A percentile compares a stretch with the other conserved stretches of the same genome.
These are phyloP conservation scores for Melanotus villosus DNA, from an alignment of 2,888 invertebrate species.

Conservation along the genomic window DNA sequence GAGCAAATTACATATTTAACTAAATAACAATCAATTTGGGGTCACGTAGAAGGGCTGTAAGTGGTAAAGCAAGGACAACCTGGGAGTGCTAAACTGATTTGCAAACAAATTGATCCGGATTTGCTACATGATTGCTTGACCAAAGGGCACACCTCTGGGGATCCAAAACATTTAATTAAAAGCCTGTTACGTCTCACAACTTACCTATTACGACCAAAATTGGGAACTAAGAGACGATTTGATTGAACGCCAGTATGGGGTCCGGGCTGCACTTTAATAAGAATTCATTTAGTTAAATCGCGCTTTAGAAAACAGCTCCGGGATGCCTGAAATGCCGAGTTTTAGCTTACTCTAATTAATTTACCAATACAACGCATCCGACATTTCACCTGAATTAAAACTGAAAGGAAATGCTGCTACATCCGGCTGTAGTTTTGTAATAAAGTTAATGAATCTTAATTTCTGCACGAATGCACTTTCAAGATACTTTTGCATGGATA, in stretches of 20 bases:
- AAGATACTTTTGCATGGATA: neutral
- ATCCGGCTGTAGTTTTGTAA: neutral
- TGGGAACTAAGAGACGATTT: conserved; percentile 52
- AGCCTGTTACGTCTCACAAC: conserved; percentile 61
- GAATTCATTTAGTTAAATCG: conserved; percentile 39
- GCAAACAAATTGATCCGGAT: conserved; percentile 60
- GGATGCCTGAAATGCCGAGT: neutral
- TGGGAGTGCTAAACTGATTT: conserved; percentile 55
- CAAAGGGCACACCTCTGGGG: conserved; percentile 63
- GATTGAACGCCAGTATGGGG: conserved; percentile 39
- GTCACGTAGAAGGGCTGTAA: conserved; percentile 42
- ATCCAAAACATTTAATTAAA: conserved; percentile 64
- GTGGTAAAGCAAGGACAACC: conserved; percentile 45
- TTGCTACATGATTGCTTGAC: conserved; percentile 63
- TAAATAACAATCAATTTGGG: conserved; percentile 46
- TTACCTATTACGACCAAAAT: conserved; percentile 58
- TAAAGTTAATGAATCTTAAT: neutral
- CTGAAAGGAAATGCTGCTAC: conserved; percentile 1
- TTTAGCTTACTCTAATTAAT: conserved; percentile 17
- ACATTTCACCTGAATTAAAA: conserved; percentile 12
- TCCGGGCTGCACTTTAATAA: conserved; percentile 25
- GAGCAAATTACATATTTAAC: conserved; percentile 46
- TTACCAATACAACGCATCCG: conserved; percentile 10
- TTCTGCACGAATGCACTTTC: neutral
- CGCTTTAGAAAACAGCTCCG: conserved; percentile 17